A percentile compares a stretch with the other conserved stretches of the same genome.
These are phyloP conservation scores for Apodemia zela DNA, from an alignment of 2,888 invertebrate species.

Conservation along the genomic window DNA sequence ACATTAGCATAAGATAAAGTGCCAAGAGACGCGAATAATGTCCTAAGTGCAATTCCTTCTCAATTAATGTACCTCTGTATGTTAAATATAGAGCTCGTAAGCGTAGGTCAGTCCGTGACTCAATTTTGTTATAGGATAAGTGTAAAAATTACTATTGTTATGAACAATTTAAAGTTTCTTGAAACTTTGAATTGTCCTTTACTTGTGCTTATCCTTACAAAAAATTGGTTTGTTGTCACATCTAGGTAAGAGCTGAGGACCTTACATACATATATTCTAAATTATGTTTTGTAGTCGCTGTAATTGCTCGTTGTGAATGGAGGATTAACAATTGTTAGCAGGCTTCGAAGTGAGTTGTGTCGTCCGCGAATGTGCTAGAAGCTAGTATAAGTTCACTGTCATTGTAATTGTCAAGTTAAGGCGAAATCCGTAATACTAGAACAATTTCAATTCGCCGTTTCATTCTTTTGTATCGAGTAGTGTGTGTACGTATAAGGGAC, in stretches of 20 bases:
- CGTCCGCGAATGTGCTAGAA: constrained; percentile 27
- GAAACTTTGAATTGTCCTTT: not conserved
- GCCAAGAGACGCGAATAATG: constrained; percentile 69
- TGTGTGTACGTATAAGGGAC: constrained; percentile 62
- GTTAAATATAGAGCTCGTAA: constrained; percentile 29
- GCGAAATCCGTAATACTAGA: constrained; percentile 13
- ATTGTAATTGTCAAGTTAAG: constrained; percentile 30
- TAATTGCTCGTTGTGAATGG: constrained; percentile 30
- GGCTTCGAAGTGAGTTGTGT: constrained; percentile 32
- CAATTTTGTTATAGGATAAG: not conserved
- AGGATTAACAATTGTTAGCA: constrained; percentile 24
- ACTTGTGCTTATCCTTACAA: constrained; percentile 1
- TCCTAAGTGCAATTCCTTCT: constrained; percentile 72
- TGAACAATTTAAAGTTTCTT: not conserved
- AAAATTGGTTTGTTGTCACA: constrained; percentile 14
- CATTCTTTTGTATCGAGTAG: constrained; percentile 54
- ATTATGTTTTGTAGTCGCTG: constrained; percentile 67
- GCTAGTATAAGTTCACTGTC: constrained; percentile 26
- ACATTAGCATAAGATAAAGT: constrained; percentile 71
- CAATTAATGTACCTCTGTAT: constrained; percentile 51
- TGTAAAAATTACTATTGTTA: not conserved
- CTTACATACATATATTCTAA: constrained; percentile 48
- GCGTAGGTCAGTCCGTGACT: constrained; percentile 12
- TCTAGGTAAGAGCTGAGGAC: not conserved
- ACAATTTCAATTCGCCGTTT: constrained; percentile 32